A percentile compares a stretch with the other conserved stretches of the same genome.
Conservation (phyloP, 2,888 invertebrate genomes). For the Spatulosminthurus flaviceps region DNA sequence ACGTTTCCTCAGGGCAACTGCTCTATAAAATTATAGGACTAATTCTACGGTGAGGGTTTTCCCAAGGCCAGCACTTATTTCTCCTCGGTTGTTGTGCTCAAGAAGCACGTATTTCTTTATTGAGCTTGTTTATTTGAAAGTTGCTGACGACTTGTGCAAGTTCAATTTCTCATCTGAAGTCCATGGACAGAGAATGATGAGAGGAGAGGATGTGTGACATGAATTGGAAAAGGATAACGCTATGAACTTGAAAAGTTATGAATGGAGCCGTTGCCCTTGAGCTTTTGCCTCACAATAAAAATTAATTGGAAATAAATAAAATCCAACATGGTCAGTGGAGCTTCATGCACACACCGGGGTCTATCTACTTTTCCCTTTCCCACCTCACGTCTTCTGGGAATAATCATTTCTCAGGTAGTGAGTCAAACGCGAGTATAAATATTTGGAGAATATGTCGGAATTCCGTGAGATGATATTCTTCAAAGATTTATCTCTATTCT, state of each 20-base stretch:
- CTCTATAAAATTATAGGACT: no score
- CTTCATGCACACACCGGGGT: no score
- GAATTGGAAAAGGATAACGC: neutral
- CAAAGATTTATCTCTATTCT: neutral
- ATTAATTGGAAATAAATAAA: slow-evolving; percentile 18
- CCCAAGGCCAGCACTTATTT: no score
- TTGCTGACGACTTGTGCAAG: no score
- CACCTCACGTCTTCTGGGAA: neutral
- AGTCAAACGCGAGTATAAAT: neutral
- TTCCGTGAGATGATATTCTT: neutral
- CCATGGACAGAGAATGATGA: neutral
- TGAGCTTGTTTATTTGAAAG: no score
- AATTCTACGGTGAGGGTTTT: no score
- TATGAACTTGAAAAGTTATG: neutral
- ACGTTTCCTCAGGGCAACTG: no score
- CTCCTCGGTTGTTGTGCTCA: no score
- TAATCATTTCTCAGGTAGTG: neutral
- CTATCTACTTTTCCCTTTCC: no score
- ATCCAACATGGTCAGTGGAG: neutral
- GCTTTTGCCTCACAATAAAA: neutral
- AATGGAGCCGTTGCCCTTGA: neutral
- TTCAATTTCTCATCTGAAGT: no score
- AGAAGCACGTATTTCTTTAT: no score
- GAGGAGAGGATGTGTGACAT: neutral
- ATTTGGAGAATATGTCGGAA: neutral